Base-by-base conservation (phyloP, 1,140 invertebrate genomes). In the Tigriopus japonicus region DNA sequence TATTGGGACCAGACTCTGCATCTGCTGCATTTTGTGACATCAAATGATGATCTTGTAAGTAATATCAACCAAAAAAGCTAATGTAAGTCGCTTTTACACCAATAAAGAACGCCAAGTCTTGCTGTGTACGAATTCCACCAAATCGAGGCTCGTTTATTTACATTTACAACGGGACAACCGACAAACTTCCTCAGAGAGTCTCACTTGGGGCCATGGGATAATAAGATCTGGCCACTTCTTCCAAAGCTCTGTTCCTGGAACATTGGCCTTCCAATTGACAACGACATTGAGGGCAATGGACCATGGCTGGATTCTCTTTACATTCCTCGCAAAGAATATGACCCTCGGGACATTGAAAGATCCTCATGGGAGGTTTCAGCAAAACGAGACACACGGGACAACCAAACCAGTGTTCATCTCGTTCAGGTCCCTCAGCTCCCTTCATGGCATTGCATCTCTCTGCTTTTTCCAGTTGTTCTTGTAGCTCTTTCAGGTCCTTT, bases 281-380 rank as follows among this genome's bases (percentile, higher is more conserved):
- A 23, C 58, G 28, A 21, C 58, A 60, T 28, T 60, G 58, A 6
- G 58, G 58, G 42, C 58, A 60, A 42, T 60, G 58, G 7, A 60
- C 58, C 42, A 60, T 41, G 19, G 58, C 41, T 19, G 58, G 58
- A 23, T 60, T 60, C 42, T 60, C 58, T 52, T 60, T 60, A 21
- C 58, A 60, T n/a, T 60, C 42, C 40, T 60, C 58, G 40, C 58
- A 60, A 13, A 60, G 24, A 23, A 60, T 60, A 21, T 60, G 58
- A 13, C 58, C 58, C 19, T 60, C 58, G 13, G 58, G 58, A 23
- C 58, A 60, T 28, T 60, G 58, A 23, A 60, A 60, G 6, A 60
- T 60, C 19, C 58, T 5, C 35, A 54, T n/a, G 14, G 52, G 52
- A 6, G 52, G 52, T 28, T 54, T 54, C 35, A 54, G 13, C 21